Evolutionary conservation across 2,888 invertebrate genomes (phyloP), one percentile per base, ranked within the genome.

Genomic region (Julus scandinavius): DNA sequence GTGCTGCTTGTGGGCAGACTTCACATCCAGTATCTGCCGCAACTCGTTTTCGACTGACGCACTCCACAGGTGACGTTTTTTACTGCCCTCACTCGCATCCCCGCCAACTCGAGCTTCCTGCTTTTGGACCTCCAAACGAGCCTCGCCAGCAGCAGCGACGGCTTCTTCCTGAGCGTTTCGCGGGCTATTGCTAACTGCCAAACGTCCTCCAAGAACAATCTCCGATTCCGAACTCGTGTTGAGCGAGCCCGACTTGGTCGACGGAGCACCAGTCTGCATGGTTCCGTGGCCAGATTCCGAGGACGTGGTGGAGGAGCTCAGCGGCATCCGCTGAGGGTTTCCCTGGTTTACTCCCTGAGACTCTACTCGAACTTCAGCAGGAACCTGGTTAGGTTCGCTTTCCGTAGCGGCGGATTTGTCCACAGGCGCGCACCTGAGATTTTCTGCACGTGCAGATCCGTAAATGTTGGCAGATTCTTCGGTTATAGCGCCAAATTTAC

Each of bases 251-350:
- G 90, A 89, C 50, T 89, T 89, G 85, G 89, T 87, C 58, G 90
- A 90, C 6, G 89, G 86, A 6, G 89, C 85, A 80, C 90, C 89
- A 40, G 89, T 90, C 58, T 89, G 90, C 90, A 90, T 90, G 20
- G 91, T 91, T n/a, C 90, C 91, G 63, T 90, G 88, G 13, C 91
- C 91, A 80, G 91, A 91, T 72, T 91, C 91, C 13, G 90, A 90
- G 5, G 91, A 90, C 7, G 90, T 88, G 1, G 83, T 20, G 17
- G 87, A 83, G 13, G 86, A 38, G 85, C 88, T 88, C 15, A 85
- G 29, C n/a, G 88, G 54, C 20, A 58, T 11, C 29, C 29, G 41
- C 20, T 72, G 87, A 1, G 45, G 83, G 63, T 40, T 54, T n/a
- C 20, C 86, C 38, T 38, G 38, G 38, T 45, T 45, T 13, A 7